Conservation (phyloP, 2,797 vertebrate genomes). For the Enteromius radiatus region DNA sequence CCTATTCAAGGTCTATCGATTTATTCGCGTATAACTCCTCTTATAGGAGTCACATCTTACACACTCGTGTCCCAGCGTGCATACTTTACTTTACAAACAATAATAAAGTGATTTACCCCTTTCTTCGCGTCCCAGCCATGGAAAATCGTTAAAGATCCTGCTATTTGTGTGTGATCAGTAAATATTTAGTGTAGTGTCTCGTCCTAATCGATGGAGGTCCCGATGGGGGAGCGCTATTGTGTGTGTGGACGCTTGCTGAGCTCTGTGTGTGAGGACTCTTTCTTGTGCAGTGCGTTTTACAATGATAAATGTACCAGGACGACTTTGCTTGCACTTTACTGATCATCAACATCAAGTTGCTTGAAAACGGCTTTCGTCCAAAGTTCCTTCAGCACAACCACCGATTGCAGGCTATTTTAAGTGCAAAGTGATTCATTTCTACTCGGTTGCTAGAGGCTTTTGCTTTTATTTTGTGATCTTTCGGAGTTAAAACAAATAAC, state of each 20-base stretch:
- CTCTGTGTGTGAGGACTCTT: constrained; percentile 54
- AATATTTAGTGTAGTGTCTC: constrained; percentile 95
- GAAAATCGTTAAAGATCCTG: constrained; percentile 89
- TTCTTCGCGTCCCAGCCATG: constrained; percentile 82
- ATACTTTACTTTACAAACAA: constrained; percentile 91
- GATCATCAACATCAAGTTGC: constrained; percentile 28
- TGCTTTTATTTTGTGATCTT: constrained; percentile 10
- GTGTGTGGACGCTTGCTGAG: constrained; percentile 78
- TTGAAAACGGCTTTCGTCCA: constrained; percentile 22
- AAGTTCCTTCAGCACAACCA: constrained; percentile 1
- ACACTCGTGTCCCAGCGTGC: constrained; percentile 81
- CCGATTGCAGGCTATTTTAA: background rate
- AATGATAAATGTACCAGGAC: constrained; percentile 36
- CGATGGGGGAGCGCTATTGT: constrained; percentile 84
- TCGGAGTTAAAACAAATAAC: background rate
- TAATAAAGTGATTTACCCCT: constrained; percentile 94
- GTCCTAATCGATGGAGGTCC: constrained; percentile 89
- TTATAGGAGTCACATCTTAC: constrained; percentile 89
- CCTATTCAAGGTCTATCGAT: constrained; percentile 89
- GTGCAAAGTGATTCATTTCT: background rate
- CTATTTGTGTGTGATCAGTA: constrained; percentile 97
- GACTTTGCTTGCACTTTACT: constrained; percentile 35
- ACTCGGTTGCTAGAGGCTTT: background rate
- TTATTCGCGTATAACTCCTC: constrained; percentile 83
- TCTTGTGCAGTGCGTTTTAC: constrained; percentile 46